Evolutionary conservation across 2,113 vertebrate genomes (phyloP).

Genomic region (Peromyscus polionotus): DNA sequence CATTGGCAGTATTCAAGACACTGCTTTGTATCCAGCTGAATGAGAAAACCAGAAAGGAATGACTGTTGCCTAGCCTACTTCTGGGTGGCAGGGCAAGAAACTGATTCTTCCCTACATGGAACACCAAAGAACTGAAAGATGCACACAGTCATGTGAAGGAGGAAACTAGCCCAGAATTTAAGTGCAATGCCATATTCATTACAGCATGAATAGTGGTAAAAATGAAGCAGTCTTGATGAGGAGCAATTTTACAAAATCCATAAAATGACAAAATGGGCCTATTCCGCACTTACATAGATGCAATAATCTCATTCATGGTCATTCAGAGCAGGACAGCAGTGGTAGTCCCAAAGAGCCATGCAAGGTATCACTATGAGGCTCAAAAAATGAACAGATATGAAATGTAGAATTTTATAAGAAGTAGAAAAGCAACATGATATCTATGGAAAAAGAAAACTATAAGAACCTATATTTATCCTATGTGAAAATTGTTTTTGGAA

Average conservation of each 20-base stretch:
- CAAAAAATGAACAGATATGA: neutral
- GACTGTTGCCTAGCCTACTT: neutral
- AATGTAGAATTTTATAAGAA: neutral
- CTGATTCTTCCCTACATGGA: neutral
- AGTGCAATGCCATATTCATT: neutral
- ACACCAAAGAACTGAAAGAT: neutral
- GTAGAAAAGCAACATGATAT: neutral
- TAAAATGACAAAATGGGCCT: conserved; percentile 6
- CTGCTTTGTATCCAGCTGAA: neutral
- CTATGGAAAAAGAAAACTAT: neutral
- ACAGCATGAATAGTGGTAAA: neutral
- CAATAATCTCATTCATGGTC: neutral
- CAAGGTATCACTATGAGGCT: neutral
- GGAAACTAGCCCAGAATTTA: neutral
- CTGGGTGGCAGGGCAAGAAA: neutral
- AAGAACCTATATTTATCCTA: neutral
- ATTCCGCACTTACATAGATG: neutral
- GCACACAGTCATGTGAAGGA: neutral
- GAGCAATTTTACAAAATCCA: conserved; percentile 17
- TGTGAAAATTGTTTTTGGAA: neutral
- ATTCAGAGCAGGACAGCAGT: neutral
- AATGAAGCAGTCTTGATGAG: neutral
- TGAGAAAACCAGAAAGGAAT: neutral
- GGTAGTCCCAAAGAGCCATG: neutral
- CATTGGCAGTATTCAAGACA: neutral